Base-by-base conservation (phyloP, 2,113 vertebrate genomes). In the Cololabis saira region DNA sequence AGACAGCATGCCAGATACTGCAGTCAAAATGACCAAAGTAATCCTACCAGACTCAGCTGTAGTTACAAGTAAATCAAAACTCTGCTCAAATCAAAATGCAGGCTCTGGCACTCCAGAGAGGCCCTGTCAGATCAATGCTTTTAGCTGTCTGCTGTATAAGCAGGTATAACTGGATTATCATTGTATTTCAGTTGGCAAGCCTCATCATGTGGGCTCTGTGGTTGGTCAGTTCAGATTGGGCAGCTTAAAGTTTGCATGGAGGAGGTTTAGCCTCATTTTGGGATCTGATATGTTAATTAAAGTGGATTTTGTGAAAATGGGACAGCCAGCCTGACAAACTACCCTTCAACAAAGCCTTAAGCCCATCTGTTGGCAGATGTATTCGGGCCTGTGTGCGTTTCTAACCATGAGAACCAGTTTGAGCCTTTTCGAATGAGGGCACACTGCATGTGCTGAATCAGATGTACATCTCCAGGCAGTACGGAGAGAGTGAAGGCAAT, bases 281-380 rank as follows among this genome's bases (percentile, higher is more conserved):
- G 83, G 74, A 87, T 84, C 86, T 85, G 86, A 90, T 90, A 91
- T 89, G 87, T 92, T 91, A 90, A 92, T 92, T 91, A 91, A 91
- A 89, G 84, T 82, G 84, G 87, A 89, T 90, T 90, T 87, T 83
- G 52, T 42, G 53, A 86, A 89, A 87, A 83, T 78, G 78, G 82
- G 78, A 81, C 61, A 16, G 55, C 72, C 76, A 77, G 59, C 50
- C 87, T 83, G 69, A 81, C 72, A 81, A 85, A 75, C 81, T 75
- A 78, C 66, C 87, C 84, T 87, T 87, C 77, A 83, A 74, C 88
- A 87, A 81, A 87, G 78, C 86, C 83, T 80, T 75, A 87, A 92
- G 68, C 83, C 84, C 87, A 87, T 93, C 87, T 91, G 88, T 78
- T 89, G 85, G 84, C 78, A 84, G 82, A 86, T 90, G 74, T 65